Evolutionary conservation across 1,140 invertebrate species (phyloP), one percentile per base, ranked within the genome.

Genomic region (Cyrtorhinus lividipennis): DNA sequence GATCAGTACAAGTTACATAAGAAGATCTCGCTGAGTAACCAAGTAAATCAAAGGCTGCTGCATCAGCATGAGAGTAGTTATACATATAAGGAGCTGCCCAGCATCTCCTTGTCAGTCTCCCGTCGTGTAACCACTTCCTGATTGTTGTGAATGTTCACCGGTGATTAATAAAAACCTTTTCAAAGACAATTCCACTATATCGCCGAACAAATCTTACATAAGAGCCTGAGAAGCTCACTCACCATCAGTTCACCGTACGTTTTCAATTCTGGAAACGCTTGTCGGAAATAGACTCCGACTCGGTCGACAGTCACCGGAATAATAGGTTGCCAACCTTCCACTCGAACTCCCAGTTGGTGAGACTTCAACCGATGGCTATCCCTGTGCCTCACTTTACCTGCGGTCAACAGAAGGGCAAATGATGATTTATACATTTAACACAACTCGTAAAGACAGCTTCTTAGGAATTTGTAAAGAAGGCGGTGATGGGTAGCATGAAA

Each of bases 231-330:
- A n/a, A n/a, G n/a, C n/a, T 38, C 15, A 12, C 48, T 10, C 20
- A 53, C 48, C 48, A 53, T 53, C 48, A 53, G 20, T 53, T 53
- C 48, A 13, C 48, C 48, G 20, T 53, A 53, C 48, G 48, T 38
- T 30, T 61, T 22, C 23, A 71, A 59, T 45, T 83, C 78, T 5
- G 78, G 77, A 20, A 79, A 78, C 1, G 88, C 83, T 67, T 90
- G 80, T 61, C 95, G 76, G 72, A 97, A 98, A 74, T 90, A 98
- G 18, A 90, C 81, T 1, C 95, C 95, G 15, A 97, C 93, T 75
- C 89, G 87, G 75, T 98, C 95, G 1, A 99, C 87, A 1, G 90
- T 91, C 1, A 99, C 86, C 15, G 95, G 91, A 66, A 83, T 80
- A 61, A 92, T 82, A 38, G 87, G 77, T 59, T 83, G 81, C 92